Evolutionary conservation across 2,113 vertebrate genomes (phyloP).

Genomic region (Lycocorax pyrrhopterus): DNA sequence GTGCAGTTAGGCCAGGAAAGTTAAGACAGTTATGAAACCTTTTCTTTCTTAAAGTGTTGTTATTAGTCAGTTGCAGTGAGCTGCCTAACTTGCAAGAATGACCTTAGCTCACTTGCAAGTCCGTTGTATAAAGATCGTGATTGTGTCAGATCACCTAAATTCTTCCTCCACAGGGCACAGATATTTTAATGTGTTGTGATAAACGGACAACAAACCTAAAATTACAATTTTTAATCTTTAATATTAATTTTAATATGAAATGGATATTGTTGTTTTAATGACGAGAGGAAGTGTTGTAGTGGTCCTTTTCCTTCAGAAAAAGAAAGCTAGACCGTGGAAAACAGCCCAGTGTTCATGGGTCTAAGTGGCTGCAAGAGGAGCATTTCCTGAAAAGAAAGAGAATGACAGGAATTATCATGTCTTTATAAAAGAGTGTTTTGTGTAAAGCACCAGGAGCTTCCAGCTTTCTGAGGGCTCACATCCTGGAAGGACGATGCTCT

Average conservation of each 20-base stretch:
- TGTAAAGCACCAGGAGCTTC: neutral
- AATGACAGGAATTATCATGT: neutral
- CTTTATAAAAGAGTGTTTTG: neutral
- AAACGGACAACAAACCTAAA: neutral
- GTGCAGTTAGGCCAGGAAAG: neutral
- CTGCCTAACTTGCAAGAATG: neutral
- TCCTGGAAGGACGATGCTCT: neutral
- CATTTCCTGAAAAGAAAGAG: neutral
- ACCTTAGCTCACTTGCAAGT: neutral
- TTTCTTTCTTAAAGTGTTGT: neutral
- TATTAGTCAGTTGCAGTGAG: neutral
- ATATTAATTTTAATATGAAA: neutral
- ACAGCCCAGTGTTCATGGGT: neutral
- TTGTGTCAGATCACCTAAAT: neutral
- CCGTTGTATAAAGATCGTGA: neutral
- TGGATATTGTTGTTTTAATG: neutral
- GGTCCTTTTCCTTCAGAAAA: neutral
- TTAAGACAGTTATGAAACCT: neutral
- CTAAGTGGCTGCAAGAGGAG: neutral
- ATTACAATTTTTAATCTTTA: neutral
- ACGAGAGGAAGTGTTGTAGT: neutral
- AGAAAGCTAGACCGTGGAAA: neutral
- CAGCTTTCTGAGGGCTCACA: neutral
- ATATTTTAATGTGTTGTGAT: neutral
- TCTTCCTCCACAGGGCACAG: neutral